These are phyloP conservation scores for Apaloderma vittatum DNA, from an alignment of 2,113 vertebrate genomes.

Conservation along the genomic window DNA sequence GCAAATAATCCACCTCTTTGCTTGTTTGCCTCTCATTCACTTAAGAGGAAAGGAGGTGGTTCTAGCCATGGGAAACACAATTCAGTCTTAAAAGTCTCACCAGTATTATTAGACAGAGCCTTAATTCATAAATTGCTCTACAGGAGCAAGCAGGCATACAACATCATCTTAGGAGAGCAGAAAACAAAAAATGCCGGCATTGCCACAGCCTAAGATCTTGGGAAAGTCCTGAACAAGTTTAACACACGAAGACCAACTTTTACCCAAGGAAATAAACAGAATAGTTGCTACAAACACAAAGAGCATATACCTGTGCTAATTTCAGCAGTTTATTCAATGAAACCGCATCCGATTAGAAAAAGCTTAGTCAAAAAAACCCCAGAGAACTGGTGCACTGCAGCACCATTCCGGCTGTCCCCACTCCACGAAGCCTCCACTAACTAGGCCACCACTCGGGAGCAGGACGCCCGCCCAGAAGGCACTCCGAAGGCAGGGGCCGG, in stretches of 20 bases:
- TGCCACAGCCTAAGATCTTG: rapidly evolving
- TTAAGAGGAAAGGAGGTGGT: neutral
- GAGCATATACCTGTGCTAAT: rapidly evolving
- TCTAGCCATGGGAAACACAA: neutral
- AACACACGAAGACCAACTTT: neutral
- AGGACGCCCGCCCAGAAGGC: neutral
- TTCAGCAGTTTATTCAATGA: neutral
- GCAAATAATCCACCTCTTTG: neutral
- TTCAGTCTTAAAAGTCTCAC: neutral
- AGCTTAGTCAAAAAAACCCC: neutral
- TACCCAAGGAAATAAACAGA: neutral
- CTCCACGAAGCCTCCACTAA: neutral
- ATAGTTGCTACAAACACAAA: neutral
- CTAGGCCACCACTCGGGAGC: neutral
- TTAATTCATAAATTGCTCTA: neutral
- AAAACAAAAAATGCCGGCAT: rapidly evolving
- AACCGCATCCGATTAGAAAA: neutral
- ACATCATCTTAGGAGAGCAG: neutral
- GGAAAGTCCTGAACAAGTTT: neutral
- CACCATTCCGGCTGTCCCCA: neutral
- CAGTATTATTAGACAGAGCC: neutral
- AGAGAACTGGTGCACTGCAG: neutral
- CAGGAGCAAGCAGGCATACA: neutral
- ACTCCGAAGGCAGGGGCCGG: neutral
- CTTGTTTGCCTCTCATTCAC: neutral